phyloP scores from a whole-genome alignment of 2,113 vertebrate genomes.

The Gallinago undulata region DNA sequence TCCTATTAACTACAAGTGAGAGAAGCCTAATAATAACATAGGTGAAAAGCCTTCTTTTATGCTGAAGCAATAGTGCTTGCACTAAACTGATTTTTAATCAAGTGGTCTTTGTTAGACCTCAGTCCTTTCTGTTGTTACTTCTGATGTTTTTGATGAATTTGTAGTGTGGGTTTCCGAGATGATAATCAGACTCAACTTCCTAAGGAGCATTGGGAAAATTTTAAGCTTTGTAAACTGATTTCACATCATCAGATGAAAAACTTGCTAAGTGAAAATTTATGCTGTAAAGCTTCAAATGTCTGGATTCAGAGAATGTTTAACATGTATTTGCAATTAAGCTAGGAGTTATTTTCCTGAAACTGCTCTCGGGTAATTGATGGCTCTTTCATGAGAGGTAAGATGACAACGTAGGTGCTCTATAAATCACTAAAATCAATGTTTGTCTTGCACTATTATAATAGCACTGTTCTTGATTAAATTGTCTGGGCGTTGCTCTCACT shows the following conservation, averaged over 20 bases:
- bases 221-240: neutral
- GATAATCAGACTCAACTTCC: neutral
- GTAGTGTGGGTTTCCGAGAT: neutral
- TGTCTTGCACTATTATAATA: neutral
- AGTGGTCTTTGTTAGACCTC: neutral
- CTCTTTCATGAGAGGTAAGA: neutral
- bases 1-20: neutral
- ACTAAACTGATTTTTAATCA: neutral
- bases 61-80: neutral
- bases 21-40: neutral
- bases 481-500: neutral
- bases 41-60: neutral
- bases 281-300: neutral
- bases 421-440: slow-evolving; percentile 31
- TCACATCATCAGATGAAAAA: neutral
- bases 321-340: slow-evolving; percentile 1
- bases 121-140: neutral
- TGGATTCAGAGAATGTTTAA: neutral
- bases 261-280: neutral
- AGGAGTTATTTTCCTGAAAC: neutral
- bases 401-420: neutral
- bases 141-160: neutral
- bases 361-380: neutral
- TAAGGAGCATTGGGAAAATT: neutral
- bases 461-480: neutral